These are phyloP conservation scores for Boloria euphrosyne DNA, from an alignment of 2,888 invertebrate genomes.

Conservation along the genomic window DNA sequence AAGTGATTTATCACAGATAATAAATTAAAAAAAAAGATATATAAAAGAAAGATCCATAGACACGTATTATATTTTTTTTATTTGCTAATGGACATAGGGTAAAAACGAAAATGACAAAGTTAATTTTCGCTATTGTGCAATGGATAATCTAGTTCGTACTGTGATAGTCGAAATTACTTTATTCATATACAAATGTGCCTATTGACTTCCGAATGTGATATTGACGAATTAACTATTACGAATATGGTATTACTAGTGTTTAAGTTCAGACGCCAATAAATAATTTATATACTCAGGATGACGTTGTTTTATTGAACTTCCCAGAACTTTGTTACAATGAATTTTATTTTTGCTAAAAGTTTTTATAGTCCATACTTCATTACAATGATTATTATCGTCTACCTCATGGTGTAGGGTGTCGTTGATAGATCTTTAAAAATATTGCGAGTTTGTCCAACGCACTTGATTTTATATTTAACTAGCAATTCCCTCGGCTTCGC, in stretches of 20 bases:
- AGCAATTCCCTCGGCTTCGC: too few species aligned
- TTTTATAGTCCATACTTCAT: too few species aligned
- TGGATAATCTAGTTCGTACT: constrained; percentile 33
- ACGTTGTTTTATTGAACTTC: not conserved
- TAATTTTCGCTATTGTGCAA: constrained; percentile 26
- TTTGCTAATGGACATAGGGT: not conserved
- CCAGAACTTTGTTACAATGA: too few species aligned
- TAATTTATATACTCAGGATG: constrained; percentile 24
- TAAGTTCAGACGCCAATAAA: constrained; percentile 44
- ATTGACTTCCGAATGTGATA: constrained; percentile 56
- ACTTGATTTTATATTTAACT: too few species aligned
- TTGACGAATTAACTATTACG: constrained; percentile 42
- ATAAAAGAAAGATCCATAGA: not conserved
- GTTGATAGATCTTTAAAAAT: too few species aligned
- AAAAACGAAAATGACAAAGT: not conserved
- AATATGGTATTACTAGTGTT: constrained; percentile 56
- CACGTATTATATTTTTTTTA: not conserved
- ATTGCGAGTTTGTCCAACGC: too few species aligned
- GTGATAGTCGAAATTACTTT: constrained; percentile 41
- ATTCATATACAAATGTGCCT: constrained; percentile 36
- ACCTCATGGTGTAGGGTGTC: too few species aligned
- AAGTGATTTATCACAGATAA: too few species aligned
- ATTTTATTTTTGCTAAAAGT: too few species aligned
- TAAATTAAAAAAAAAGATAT: too few species aligned
- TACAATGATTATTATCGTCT: too few species aligned